Conservation (phyloP, 2,113 vertebrate species). For the Leucopsar rothschildi region DNA sequence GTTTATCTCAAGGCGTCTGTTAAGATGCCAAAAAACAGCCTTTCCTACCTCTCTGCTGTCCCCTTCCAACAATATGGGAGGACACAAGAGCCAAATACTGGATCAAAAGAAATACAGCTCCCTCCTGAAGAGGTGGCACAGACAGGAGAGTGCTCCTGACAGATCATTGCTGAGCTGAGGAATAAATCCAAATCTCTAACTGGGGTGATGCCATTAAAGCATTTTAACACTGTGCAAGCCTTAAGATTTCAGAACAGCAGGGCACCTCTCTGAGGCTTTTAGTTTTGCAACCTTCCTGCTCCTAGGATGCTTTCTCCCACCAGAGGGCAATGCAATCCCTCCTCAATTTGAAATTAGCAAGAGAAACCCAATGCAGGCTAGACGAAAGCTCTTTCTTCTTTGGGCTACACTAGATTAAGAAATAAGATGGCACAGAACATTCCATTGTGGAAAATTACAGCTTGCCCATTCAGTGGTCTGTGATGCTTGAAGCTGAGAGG, state of each 20-base stretch:
- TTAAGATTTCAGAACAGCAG: background rate
- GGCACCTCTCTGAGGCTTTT: background rate
- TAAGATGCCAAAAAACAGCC: background rate
- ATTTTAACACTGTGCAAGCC: background rate
- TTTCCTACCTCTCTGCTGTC: background rate
- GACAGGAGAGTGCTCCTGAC: background rate
- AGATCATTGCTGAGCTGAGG: background rate
- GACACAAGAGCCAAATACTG: background rate
- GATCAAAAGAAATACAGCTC: background rate
- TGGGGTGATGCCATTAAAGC: background rate
- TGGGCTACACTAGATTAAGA: conserved; percentile 4
- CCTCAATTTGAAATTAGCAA: background rate
- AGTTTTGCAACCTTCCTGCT: background rate
- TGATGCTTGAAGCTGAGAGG: conserved; percentile 30
- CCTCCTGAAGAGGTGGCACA: background rate
- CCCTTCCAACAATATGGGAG: background rate
- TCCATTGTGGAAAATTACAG: conserved; percentile 18
- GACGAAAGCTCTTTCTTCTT: background rate
- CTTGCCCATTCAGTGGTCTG: conserved; percentile 10
- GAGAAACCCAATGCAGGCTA: background rate
- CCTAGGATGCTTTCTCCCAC: conserved; percentile 34
- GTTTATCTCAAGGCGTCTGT: background rate
- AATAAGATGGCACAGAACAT: background rate
- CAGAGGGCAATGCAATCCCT: conserved; percentile 60
- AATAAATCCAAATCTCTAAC: background rate